These are phyloP conservation scores for Chauna torquata DNA, from an alignment of 2,113 vertebrate genomes.

Conservation along the genomic window DNA sequence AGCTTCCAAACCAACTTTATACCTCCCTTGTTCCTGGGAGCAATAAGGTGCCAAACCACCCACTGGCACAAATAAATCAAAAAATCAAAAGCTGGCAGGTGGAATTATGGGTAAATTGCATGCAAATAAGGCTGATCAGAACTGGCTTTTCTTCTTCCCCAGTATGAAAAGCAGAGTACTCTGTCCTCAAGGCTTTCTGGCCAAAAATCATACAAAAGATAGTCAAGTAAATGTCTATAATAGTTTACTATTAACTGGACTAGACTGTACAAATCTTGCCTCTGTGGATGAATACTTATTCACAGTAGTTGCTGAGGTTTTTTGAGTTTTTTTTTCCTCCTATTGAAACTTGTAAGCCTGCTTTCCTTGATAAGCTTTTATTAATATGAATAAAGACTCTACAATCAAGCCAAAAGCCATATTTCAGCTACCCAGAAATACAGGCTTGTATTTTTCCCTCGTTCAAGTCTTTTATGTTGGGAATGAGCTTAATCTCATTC, in stretches of 20 bases:
- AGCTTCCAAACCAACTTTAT: constrained; percentile 42
- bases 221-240: constrained; percentile 9
- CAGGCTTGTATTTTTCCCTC: not conserved
- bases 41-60: constrained; percentile 30
- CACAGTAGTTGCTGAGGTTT: not conserved
- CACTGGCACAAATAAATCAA: constrained; percentile 39
- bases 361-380: not conserved
- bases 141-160: constrained; percentile 24
- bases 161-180: not conserved
- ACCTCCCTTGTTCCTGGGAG: not conserved
- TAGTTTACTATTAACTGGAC: constrained; percentile 9
- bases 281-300: constrained; percentile 32
- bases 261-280: constrained; percentile 41
- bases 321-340: not conserved
- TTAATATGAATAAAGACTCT: not conserved
- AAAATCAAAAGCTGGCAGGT: constrained; percentile 34
- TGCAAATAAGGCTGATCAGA: constrained; percentile 38
- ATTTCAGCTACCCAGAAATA: constrained; percentile 1
- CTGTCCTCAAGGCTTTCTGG: constrained; percentile 36
- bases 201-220: constrained; percentile 38
- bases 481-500: constrained; percentile 2
- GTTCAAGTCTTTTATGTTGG: not conserved
- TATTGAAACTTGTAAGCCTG: not conserved
- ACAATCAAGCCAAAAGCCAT: not conserved
- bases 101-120: constrained; percentile 50